Base-by-base conservation (phyloP, 2,888 invertebrate genomes). In the Drosophila testacea region DNA sequence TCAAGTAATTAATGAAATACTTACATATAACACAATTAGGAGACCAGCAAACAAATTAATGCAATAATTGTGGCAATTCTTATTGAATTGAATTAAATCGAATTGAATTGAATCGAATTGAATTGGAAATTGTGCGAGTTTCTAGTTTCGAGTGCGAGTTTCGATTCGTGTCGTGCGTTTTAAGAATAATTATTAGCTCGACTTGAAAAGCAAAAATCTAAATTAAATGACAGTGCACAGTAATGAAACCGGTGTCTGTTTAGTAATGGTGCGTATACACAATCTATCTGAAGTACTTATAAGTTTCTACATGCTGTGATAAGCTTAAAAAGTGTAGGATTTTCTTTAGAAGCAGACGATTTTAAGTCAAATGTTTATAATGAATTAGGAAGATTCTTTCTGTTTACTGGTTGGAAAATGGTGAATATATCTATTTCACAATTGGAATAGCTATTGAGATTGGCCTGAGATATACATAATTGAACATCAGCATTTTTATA, bases 171-270 rank as follows among this genome's bases (percentile, higher is more conserved):
- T 60, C 60, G 77, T 66, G 77, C 73, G 63, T 60, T 57, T 48
- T 30, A 28, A 73, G 57, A 48, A 72, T 71, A 66, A 82, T 84
- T 87, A 79, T 74, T 70, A 87, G 77, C 84, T 82, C 69, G 47
- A 82, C 60, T 79, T 73, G 57, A 69, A 79, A 81, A 88, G 61
- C 69, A 82, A 85, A 82, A 85, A 86, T 69, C 69, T 11, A 83
- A 88, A 89, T 91, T 91, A 91, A 91, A 91, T 91, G 91, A 91
- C 91, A 91, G 91, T 91, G 91, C 91, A 91, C 89, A 91, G 91
- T 91, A 91, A 91, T 91, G 91, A 91, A 79, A 91, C 85, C 89
- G 91, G 90, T 91, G 90, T 91, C 90, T 91, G 91, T 91, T 89
- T 91, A 91, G 91, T 91, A 91, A 91, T 91, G 91, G 91, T 91